Evolutionary conservation across 2,113 vertebrate species (phyloP).

Genomic region (Ptychochromis oligacanthus): DNA sequence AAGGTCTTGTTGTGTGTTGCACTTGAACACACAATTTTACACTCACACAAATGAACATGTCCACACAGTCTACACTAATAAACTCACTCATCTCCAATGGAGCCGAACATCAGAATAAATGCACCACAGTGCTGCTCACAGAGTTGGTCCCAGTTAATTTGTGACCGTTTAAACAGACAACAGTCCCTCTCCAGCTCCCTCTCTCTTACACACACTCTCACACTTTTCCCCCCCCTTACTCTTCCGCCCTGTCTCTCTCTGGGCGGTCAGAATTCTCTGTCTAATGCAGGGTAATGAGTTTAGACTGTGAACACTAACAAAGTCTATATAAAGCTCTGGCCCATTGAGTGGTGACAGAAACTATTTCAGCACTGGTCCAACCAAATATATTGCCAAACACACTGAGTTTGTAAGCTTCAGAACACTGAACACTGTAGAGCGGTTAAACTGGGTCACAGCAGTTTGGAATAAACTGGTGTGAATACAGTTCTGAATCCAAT

Average conservation of each 20-base stretch:
- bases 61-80: neutral
- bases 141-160: slow-evolving; percentile 32
- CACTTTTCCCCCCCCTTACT: neutral
- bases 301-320: slow-evolving; percentile 64
- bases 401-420: neutral
- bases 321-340: slow-evolving; percentile 63
- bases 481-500: neutral
- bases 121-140: neutral
- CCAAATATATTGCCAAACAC: slow-evolving; percentile 36
- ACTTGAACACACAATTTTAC: neutral
- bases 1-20: neutral
- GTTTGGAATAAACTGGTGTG: neutral
- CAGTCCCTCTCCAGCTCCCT: neutral
- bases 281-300: slow-evolving; percentile 63
- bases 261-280: slow-evolving; percentile 37
- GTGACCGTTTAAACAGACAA: slow-evolving; percentile 53
- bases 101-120: slow-evolving; percentile 27
- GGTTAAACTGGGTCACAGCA: slow-evolving; percentile 14
- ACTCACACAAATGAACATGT: neutral
- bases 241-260: slow-evolving; percentile 18
- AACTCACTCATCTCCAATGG: neutral
- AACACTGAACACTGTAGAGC: neutral
- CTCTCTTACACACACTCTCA: neutral
- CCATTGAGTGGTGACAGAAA: slow-evolving; percentile 42
- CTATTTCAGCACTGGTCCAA: slow-evolving; percentile 29